Evolutionary conservation across 2,888 invertebrate species (phyloP).

Genomic region (Microctonus hyperodae): DNA sequence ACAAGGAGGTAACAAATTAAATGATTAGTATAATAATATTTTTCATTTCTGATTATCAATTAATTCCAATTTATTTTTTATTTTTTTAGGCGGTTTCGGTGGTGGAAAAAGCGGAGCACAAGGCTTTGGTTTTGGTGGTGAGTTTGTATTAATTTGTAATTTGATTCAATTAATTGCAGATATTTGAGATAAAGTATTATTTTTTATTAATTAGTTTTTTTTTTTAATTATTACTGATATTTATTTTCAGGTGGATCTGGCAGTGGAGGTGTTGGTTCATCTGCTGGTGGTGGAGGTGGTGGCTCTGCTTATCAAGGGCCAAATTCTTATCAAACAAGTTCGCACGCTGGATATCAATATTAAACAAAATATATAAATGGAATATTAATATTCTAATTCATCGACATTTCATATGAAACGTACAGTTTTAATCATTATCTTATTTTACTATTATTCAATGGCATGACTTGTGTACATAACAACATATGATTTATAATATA

Average conservation of each 20-base stretch:
- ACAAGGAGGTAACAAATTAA: slow-evolving; percentile 26
- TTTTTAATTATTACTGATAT: neutral
- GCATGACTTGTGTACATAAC: slow-evolving; percentile 43
- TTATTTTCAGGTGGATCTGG: slow-evolving; percentile 27
- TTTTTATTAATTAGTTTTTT: neutral
- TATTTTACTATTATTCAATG: slow-evolving; percentile 29
- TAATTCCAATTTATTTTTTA: neutral
- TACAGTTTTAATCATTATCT: slow-evolving; percentile 31
- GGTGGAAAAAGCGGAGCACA: slow-evolving; percentile 31
- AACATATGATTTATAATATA: slow-evolving; percentile 27
- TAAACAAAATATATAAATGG: slow-evolving; percentile 34
- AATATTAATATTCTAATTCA: slow-evolving; percentile 33
- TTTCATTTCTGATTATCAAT: neutral
- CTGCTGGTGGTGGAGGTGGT: slow-evolving; percentile 26
- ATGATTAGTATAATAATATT: neutral
- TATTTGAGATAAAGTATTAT: neutral
- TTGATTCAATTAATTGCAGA: neutral
- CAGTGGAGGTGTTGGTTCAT: slow-evolving; percentile 28
- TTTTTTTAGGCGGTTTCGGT: slow-evolving; percentile 27
- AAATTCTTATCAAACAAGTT: slow-evolving; percentile 51
- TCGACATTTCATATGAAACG: slow-evolving; percentile 40
- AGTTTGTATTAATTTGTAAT: neutral
- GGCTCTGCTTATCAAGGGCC: slow-evolving; percentile 50
- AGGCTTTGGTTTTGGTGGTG: slow-evolving; percentile 22
- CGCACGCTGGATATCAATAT: slow-evolving; percentile 48